A percentile compares a stretch with the other conserved stretches of the same genome.
Evolutionary conservation across 2,888 invertebrate genomes (phyloP).

Genomic region (Eupithecia vulgata): DNA sequence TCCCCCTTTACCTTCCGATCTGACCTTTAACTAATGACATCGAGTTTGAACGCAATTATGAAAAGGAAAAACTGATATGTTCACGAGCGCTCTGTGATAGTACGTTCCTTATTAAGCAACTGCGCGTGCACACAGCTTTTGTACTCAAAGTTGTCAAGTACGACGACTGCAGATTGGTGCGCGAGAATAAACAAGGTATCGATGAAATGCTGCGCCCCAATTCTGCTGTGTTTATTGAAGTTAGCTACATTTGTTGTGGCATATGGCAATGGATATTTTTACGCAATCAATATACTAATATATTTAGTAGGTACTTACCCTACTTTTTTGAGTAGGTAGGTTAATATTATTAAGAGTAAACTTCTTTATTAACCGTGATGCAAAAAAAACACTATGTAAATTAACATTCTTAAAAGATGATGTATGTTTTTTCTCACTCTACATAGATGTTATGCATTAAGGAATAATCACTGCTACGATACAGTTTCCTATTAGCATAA

Average conservation of each 20-base stretch:
- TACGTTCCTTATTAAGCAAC: constrained; percentile 53
- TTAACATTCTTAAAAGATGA: neutral
- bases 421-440: constrained; percentile 4
- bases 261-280: constrained; percentile 32
- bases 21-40: constrained; percentile 15
- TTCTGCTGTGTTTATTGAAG: constrained; percentile 44
- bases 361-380: neutral
- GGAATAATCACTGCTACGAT: constrained; percentile 19
- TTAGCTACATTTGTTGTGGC: constrained; percentile 38
- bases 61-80: constrained; percentile 26
- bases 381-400: neutral
- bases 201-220: constrained; percentile 55
- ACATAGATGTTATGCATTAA: constrained; percentile 25
- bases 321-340: neutral
- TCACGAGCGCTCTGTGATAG: constrained; percentile 34
- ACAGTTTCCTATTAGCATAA: constrained; percentile 41
- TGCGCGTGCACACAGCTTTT: constrained; percentile 55
- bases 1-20: constrained; percentile 17
- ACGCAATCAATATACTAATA: constrained; percentile 1
- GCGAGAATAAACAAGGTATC: constrained; percentile 53
- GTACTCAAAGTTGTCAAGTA: constrained; percentile 63
- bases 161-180: constrained; percentile 56
- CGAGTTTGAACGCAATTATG: constrained; percentile 17
- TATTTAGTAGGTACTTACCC: neutral
- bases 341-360: neutral